phyloP scores from a whole-genome alignment of 2,888 invertebrate species.

The Drosophila quinaria region DNA sequence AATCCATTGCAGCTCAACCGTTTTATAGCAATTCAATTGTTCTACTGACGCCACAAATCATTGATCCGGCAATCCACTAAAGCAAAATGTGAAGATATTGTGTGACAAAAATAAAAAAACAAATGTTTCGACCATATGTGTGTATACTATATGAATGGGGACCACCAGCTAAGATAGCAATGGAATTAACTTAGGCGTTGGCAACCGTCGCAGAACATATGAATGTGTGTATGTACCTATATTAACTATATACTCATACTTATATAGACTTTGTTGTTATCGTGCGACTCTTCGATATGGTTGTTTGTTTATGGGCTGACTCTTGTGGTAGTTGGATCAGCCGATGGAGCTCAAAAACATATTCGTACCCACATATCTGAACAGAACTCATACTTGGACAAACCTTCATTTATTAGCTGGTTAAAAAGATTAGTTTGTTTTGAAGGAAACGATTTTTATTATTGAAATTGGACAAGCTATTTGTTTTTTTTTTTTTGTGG shows the following conservation, averaged over 20 bases:
- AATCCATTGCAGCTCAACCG: conserved; percentile 18
- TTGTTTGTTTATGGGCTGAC: background rate
- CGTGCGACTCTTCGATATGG: conserved; percentile 4
- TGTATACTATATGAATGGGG: conserved; percentile 1
- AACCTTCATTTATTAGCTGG: background rate
- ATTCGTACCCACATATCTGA: background rate
- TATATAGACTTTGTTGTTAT: conserved; percentile 12
- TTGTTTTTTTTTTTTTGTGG: background rate
- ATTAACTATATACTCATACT: background rate
- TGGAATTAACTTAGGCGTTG: conserved; percentile 23
- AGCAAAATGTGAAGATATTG: conserved; percentile 27
- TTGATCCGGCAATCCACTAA: conserved; percentile 22
- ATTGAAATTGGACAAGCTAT: background rate
- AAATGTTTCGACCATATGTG: conserved; percentile 5
- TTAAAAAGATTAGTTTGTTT: conserved; percentile 9
- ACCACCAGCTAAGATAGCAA: conserved; percentile 46
- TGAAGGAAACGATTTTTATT: conserved; percentile 7
- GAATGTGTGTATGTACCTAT: no score
- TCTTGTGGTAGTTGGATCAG: conserved; percentile 19
- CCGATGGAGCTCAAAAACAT: conserved; percentile 22
- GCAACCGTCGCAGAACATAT: conserved; percentile 19
- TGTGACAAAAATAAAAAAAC: conserved; percentile 24
- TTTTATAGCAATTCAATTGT: conserved; percentile 37
- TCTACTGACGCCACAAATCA: conserved; percentile 2
- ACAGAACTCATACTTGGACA: background rate